These are phyloP conservation scores for Tautogolabrus adspersus DNA, from an alignment of 2,113 vertebrate genomes.

Conservation along the genomic window DNA sequence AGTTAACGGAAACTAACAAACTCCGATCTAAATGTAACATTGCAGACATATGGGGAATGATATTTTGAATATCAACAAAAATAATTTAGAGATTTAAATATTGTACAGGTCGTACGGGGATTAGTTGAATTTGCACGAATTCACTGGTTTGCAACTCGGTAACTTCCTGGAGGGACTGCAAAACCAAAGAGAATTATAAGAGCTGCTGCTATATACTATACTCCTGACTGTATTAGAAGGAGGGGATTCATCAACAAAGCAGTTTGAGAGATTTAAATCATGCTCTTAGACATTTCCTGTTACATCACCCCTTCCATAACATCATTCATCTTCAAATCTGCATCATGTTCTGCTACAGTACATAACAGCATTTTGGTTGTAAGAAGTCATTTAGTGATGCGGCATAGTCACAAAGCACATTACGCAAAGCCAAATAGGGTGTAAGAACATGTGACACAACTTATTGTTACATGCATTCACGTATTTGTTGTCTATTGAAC, in stretches of 20 bases:
- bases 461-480: background rate
- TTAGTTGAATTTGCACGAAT: too few relatives aligned
- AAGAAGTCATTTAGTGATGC: background rate
- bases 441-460: slow-evolving; percentile 36
- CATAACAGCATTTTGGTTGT: background rate
- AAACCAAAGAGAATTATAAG: background rate
- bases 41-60: too few relatives aligned
- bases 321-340: background rate
- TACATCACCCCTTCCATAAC: background rate
- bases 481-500: slow-evolving; percentile 15
- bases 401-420: background rate
- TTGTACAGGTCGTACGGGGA: too few relatives aligned
- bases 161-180: background rate
- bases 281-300: background rate
- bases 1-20: too few relatives aligned
- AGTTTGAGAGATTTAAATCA: background rate
- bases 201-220: background rate
- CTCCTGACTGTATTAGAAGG: background rate
- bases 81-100: too few relatives aligned
- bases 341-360: background rate
- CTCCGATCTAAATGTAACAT: too few relatives aligned
- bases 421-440: background rate
- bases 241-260: background rate
- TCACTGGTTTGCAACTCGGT: too few relatives aligned
- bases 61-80: too few relatives aligned